Evolutionary conservation across 2,797 vertebrate genomes (phyloP).

Genomic region (Scolopax rusticola): DNA sequence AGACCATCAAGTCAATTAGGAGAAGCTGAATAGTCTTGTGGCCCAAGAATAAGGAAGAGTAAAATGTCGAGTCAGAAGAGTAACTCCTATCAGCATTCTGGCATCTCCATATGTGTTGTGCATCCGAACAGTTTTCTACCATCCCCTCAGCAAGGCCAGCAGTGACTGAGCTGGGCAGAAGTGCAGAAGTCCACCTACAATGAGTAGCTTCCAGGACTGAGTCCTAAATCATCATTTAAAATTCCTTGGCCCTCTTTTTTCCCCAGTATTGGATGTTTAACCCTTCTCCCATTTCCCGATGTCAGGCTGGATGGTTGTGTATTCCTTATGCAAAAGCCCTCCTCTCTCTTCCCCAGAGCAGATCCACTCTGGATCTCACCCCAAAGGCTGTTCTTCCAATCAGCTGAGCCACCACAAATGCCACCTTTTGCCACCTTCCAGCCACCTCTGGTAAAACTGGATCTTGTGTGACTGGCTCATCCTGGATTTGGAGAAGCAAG

Average conservation of each 20-base stretch:
- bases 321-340: background rate
- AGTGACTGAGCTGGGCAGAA: background rate
- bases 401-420: background rate
- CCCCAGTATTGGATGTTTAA: background rate
- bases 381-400: background rate
- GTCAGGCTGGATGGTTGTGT: background rate
- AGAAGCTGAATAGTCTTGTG: constrained; percentile 17
- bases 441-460: background rate
- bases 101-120: background rate
- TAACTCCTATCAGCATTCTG: constrained; percentile 14
- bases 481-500: constrained; percentile 48
- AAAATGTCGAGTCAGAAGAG: background rate
- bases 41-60: background rate
- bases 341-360: background rate
- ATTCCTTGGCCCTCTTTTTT: background rate
- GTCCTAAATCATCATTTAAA: background rate
- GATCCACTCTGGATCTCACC: background rate
- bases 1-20: constrained; percentile 49
- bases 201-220: background rate
- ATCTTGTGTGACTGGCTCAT: background rate
- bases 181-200: background rate
- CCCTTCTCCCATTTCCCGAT: background rate
- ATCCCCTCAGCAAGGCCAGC: background rate
- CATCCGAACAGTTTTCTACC: background rate
- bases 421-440: background rate